Evolutionary conservation across 2,888 invertebrate species (phyloP).

Genomic region (Silvanus unidentatus): DNA sequence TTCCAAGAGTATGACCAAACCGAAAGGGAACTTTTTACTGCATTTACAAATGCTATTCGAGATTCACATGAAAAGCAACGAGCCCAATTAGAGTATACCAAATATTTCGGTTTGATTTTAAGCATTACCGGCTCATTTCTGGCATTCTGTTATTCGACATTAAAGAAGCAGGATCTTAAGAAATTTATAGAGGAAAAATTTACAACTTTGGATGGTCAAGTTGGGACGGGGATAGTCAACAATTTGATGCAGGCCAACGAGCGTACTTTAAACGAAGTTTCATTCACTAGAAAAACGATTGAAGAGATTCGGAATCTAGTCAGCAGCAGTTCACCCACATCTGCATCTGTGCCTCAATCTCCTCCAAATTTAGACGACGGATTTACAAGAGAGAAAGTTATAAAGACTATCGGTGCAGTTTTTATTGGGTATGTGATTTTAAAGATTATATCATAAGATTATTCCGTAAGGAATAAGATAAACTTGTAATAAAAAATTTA

Average conservation of each 20-base stretch:
- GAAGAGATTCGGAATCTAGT: conserved; percentile 2
- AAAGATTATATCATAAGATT: no score
- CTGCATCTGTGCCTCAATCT: no score
- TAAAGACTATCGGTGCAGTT: no score
- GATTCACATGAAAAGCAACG: conserved; percentile 79
- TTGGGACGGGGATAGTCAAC: no score
- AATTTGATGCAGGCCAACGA: conserved; percentile 13
- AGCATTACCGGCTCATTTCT: conserved; percentile 41
- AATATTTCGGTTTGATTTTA: conserved; percentile 60
- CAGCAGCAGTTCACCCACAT: neutral
- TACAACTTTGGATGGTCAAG: conserved; percentile 5
- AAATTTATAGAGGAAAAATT: conserved; percentile 31
- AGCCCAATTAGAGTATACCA: conserved; percentile 74
- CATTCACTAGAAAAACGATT: conserved; percentile 12
- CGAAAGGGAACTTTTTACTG: conserved; percentile 70
- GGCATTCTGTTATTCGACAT: conserved; percentile 37
- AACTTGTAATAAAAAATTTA: no score
- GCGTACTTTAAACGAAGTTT: conserved; percentile 13
- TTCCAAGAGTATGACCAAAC: conserved; percentile 63
- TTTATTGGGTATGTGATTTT: no score
- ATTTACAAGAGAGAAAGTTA: no score
- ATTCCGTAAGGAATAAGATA: no score
- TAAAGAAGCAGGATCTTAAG: conserved; percentile 40
- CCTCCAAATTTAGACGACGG: no score
- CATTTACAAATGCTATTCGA: conserved; percentile 68